These are phyloP conservation scores for Nasonia giraulti DNA, from an alignment of 1,140 invertebrate genomes.

Conservation along the genomic window DNA sequence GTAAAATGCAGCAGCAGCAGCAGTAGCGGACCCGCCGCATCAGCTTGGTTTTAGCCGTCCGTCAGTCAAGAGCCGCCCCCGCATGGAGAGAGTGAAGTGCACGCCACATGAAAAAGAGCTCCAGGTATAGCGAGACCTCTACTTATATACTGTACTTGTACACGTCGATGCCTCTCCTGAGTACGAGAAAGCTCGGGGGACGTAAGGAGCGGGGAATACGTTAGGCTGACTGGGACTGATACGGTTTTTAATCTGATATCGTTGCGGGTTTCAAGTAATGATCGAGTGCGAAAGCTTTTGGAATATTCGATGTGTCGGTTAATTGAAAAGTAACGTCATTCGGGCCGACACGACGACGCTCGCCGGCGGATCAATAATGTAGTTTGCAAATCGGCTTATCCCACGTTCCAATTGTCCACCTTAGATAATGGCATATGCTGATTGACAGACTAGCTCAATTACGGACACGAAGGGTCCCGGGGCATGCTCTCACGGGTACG, in stretches of 20 bases:
- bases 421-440: slow-evolving; percentile 1
- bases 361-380: not conserved
- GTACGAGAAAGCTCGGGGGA: not conserved
- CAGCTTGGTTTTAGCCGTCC: slow-evolving; percentile 21
- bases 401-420: not conserved
- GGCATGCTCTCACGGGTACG: not conserved
- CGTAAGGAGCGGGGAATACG: not conserved
- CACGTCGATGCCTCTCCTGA: not conserved
- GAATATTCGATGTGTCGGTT: not conserved
- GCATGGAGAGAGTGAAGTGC: not conserved
- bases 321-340: not conserved
- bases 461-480: not conserved
- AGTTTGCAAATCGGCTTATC: not conserved
- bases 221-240: not conserved
- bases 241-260: no score
- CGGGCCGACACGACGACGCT: not conserved
- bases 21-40: not conserved
- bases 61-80: slow-evolving; percentile 18
- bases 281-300: no score
- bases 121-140: not conserved
- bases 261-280: no score
- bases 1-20: slow-evolving; percentile 20
- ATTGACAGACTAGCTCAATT: not conserved
- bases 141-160: not conserved
- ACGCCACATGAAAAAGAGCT: slow-evolving; percentile 1